Evolutionary conservation across 2,113 vertebrate species (phyloP).

Genomic region (Atrichornis clamosus): DNA sequence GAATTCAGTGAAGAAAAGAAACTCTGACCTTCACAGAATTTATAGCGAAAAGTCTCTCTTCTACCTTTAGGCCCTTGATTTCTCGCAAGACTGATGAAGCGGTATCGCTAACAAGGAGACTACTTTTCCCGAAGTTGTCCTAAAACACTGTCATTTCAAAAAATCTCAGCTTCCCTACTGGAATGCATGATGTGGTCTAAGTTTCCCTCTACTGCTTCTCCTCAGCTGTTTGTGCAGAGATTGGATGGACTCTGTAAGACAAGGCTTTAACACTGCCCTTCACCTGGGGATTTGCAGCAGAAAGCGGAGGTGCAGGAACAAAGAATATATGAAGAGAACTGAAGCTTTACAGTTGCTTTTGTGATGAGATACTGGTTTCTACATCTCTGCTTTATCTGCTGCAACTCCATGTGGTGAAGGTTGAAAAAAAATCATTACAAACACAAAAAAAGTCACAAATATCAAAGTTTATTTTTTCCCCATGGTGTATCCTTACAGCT

Average conservation of each 20-base stretch:
- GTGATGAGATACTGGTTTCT: neutral
- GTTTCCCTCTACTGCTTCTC: neutral
- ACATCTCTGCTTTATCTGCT: neutral
- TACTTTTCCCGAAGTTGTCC: neutral
- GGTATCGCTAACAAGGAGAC: neutral
- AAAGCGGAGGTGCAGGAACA: neutral
- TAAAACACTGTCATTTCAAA: neutral
- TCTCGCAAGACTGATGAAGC: neutral
- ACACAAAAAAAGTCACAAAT: neutral
- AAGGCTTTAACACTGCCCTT: neutral
- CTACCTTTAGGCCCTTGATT: neutral
- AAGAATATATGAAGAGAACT: neutral
- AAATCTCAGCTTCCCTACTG: neutral
- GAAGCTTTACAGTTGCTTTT: neutral
- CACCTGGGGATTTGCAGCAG: neutral
- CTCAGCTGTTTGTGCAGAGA: neutral
- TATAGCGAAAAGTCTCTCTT: neutral
- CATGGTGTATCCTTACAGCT: neutral
- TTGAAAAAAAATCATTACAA: neutral
- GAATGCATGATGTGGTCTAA: neutral
- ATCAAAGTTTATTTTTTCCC: neutral
- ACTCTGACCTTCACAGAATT: neutral
- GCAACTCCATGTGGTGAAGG: accelerated
- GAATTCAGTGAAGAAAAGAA: neutral
- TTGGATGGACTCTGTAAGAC: neutral